Conservation (phyloP, 2,797 vertebrate species). For the Pipistrellus pygmaeus region DNA sequence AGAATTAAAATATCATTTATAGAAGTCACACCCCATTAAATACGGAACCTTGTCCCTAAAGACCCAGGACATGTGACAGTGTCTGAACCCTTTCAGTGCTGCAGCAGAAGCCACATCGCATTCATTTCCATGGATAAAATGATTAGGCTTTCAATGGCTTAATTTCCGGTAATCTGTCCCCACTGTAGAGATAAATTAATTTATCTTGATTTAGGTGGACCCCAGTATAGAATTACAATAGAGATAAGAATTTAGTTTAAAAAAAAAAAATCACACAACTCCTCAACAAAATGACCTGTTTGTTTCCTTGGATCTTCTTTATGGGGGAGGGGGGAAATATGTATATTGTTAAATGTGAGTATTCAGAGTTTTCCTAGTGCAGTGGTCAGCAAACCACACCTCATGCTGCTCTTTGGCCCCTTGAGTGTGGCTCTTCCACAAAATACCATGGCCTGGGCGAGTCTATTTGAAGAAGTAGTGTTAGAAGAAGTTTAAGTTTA, state of each 20-base stretch:
- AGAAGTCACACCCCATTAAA: slow-evolving; percentile 35
- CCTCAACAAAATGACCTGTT: neutral
- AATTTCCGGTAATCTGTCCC: slow-evolving; percentile 53
- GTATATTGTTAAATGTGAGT: neutral
- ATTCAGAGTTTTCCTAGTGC: neutral
- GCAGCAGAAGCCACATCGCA: neutral
- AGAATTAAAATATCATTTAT: slow-evolving; percentile 50
- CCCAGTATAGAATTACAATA: slow-evolving; percentile 13
- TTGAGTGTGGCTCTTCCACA: too few relatives aligned
- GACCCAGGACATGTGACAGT: neutral
- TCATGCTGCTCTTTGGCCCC: too few relatives aligned
- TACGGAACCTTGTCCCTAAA: slow-evolving; percentile 6
- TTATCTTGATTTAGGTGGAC: slow-evolving; percentile 58
- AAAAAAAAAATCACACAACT: neutral
- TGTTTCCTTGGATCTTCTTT: neutral
- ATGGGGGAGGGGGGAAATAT: neutral
- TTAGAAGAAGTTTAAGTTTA: too few relatives aligned
- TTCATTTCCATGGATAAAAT: slow-evolving; percentile 34
- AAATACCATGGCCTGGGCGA: too few relatives aligned
- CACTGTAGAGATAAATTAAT: slow-evolving; percentile 51
- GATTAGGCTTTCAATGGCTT: slow-evolving; percentile 43
- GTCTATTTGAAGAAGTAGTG: too few relatives aligned
- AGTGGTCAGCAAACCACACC: too few relatives aligned
- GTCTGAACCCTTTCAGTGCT: neutral
- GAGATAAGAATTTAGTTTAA: slow-evolving; percentile 18